Evolutionary conservation across 1,140 invertebrate species (phyloP).

Genomic region (Condylostylus longicornis): DNA sequence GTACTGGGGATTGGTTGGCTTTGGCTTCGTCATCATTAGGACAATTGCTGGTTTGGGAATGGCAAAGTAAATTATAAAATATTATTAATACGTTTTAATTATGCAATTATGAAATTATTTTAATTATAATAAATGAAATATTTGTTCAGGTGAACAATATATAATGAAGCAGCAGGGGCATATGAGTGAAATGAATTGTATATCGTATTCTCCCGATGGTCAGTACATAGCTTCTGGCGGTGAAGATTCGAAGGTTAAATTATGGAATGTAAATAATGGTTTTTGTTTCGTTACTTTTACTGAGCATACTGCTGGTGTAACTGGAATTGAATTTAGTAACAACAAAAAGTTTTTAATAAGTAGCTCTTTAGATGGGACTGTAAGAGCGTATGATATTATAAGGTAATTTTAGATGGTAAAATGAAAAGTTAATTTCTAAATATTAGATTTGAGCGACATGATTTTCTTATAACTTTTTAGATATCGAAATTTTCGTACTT

Average conservation of each 20-base stretch:
- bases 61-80: conserved; percentile 59
- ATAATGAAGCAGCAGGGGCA: conserved; percentile 96
- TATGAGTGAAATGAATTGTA: conserved; percentile 69
- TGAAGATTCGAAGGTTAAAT: conserved; percentile 88
- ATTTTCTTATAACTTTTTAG: conserved; percentile 13
- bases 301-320: conserved; percentile 73
- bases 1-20: conserved; percentile 88
- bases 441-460: neutral
- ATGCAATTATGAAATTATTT: neutral
- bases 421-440: neutral
- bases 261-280: conserved; percentile 81
- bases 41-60: conserved; percentile 94
- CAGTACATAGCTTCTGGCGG: conserved; percentile 83
- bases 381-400: conserved; percentile 83
- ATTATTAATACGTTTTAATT: neutral
- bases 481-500: conserved; percentile 93
- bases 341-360: conserved; percentile 87
- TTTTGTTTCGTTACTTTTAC: conserved; percentile 92
- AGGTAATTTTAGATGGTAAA: conserved; percentile 27
- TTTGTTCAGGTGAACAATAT: conserved; percentile 69
- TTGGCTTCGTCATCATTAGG: conserved; percentile 70
- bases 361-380: conserved; percentile 85
- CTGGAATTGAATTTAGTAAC: conserved; percentile 67
- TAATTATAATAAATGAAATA: neutral
- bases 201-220: conserved; percentile 84